phyloP scores from a whole-genome alignment of 2,797 vertebrate species.

The Alca torda region DNA sequence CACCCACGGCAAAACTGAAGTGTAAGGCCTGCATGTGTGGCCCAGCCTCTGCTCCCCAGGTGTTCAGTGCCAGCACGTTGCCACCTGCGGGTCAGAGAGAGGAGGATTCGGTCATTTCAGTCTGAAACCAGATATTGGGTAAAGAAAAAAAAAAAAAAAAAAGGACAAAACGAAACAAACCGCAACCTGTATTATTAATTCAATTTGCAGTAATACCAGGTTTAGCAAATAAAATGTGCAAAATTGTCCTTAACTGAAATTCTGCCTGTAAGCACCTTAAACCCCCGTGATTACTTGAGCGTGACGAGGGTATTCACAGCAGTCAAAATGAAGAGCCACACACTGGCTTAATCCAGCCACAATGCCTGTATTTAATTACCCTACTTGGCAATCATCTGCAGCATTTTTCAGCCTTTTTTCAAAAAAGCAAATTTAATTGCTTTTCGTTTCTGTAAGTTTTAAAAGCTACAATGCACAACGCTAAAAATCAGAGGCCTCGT shows the following conservation, averaged over 20 bases:
- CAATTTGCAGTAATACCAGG: background rate
- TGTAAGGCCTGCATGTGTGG: conserved; percentile 95
- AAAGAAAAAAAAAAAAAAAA: background rate
- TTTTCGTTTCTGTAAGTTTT: background rate
- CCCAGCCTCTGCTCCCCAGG: conserved; percentile 85
- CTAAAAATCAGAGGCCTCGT: background rate
- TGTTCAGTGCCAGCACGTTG: conserved; percentile 87
- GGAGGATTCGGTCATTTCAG: background rate
- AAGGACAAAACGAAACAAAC: background rate
- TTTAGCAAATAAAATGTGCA: background rate
- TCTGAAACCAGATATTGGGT: background rate
- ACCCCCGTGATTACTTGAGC: background rate
- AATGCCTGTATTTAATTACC: background rate
- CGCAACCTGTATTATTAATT: background rate
- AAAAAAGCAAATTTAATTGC: background rate
- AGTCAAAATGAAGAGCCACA: background rate
- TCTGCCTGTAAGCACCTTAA: background rate
- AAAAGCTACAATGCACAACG: background rate
- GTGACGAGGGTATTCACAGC: background rate
- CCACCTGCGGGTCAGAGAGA: conserved; percentile 79
- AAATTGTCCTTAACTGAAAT: background rate
- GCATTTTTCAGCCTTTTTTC: background rate
- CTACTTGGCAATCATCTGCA: background rate
- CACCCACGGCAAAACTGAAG: conserved; percentile 92
- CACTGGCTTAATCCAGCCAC: background rate